Evolutionary conservation across 1,140 invertebrate species (phyloP), one percentile per base, ranked within the genome.

Genomic region (Drosophila nasuta): DNA sequence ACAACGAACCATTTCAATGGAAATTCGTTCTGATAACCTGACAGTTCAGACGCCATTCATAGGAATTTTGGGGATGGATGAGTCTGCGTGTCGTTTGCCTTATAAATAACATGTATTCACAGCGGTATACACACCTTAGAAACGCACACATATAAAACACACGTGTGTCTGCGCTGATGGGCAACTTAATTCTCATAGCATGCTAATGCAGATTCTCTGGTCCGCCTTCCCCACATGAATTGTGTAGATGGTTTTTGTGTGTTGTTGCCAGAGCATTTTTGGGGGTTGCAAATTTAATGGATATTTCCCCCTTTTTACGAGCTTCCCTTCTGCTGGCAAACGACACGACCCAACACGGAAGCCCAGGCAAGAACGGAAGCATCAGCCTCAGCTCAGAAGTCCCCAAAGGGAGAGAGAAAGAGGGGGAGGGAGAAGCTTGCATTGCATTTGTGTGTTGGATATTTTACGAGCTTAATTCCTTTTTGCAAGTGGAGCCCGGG

Each of bases 401-500:
- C 79, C 82, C 70, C 75, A 82, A 73, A 51, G 64, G 79, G 60
- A 69, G 69, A 2, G 82, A 57, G 69, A 69, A 25, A 4, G 20
- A 25, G 20, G 79, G 60, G 69, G 69, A 7, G 79, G 62, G 67
- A 69, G 70, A 68, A 66, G 48, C 69, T 60, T 66, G 62, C 60
- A 65, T 72, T 75, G 75, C 63, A 62, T 69, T 82, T 77, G 57
- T 70, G 20, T 25, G 20, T 77, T 76, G 80, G 33, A 56, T 52
- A 68, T 89, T 82, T 89, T 81, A 89, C 86, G 81, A 90, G 43
- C 81, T 89, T 89, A 89, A 89, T 89, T 89, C 81, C 81, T 89
- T 72, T 66, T 72, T 66, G 69, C 58, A 69, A 41, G 76, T 71
- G 73, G 62, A 71, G 75, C 63, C 58, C 51, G 54, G 62, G 70